phyloP scores from a whole-genome alignment of 2,888 invertebrate genomes.

The Drosophila cracens region DNA sequence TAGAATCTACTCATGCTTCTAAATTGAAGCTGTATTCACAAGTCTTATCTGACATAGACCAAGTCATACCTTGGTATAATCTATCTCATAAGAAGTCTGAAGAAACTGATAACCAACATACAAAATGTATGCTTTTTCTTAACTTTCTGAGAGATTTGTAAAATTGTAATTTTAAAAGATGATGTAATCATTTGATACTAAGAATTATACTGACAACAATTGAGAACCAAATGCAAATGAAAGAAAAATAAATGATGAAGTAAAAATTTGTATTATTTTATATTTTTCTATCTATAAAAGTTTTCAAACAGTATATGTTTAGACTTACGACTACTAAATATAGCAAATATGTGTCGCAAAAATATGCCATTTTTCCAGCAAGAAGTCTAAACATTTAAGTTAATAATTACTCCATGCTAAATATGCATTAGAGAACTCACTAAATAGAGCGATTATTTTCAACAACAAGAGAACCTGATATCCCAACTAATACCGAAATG shows the following conservation, averaged over 20 bases:
- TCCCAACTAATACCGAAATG: slow-evolving; percentile 20
- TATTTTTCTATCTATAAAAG: not conserved
- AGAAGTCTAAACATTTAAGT: not conserved
- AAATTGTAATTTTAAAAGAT: not conserved
- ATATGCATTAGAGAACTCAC: not conserved
- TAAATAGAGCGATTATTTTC: not conserved
- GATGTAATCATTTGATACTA: not conserved
- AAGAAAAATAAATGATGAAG: not conserved
- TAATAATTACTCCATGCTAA: not conserved
- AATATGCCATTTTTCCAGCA: not conserved
- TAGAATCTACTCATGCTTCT: not conserved
- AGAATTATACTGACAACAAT: not conserved
- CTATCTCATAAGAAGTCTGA: not conserved
- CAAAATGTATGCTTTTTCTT: not conserved
- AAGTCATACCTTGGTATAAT: not conserved
- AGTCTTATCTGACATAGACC: not conserved
- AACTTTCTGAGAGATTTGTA: not conserved
- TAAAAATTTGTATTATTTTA: not conserved
- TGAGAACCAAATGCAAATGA: not conserved
- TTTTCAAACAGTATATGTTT: not conserved
- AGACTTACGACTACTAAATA: not conserved
- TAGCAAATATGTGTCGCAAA: not conserved
- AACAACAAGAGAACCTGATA: not conserved
- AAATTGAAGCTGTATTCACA: not conserved
- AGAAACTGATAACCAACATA: not conserved